These are phyloP conservation scores for Tenebrosternarchus preto DNA, from an alignment of 2,113 vertebrate species.

Conservation along the genomic window DNA sequence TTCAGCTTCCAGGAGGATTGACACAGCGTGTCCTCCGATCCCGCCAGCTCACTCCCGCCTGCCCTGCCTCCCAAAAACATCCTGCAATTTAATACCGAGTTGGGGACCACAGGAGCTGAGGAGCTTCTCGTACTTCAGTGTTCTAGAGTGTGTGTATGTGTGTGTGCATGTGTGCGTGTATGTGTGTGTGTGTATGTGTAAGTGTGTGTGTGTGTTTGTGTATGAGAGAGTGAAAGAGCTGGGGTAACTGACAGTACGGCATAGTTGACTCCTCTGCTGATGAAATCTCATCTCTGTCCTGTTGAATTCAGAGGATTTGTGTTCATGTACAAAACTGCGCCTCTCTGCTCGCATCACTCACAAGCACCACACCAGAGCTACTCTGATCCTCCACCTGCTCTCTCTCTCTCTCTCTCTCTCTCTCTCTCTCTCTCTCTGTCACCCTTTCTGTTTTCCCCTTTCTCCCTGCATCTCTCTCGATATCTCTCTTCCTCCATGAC, in stretches of 20 bases:
- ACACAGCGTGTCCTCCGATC: neutral
- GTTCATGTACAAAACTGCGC: too few species aligned
- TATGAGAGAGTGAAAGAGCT: too few species aligned
- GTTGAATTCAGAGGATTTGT: too few species aligned
- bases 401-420: neutral
- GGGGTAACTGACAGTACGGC: too few species aligned
- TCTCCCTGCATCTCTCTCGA: neutral
- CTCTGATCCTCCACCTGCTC: neutral
- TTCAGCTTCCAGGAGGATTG: conserved; percentile 29
- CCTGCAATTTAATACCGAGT: neutral
- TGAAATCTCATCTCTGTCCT: too few species aligned
- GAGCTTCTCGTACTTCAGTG: too few species aligned
- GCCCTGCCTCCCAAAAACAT: conserved; percentile 22
- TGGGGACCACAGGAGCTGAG: too few species aligned
- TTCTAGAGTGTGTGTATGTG: too few species aligned
- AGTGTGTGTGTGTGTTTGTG: too few species aligned
- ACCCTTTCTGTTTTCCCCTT: neutral
- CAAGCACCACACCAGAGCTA: conserved; percentile 51
- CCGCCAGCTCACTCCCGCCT: conserved; percentile 7
- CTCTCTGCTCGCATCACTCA: neutral
- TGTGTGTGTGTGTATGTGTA: conserved; percentile 58
- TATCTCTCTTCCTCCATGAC: neutral
- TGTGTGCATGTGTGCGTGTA: neutral
- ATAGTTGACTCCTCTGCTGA: too few species aligned
- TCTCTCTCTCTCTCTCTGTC: neutral